Evolutionary conservation across 2,888 invertebrate species (phyloP), one percentile per base, ranked within the genome.

Genomic region (Spodoptera exigua): DNA sequence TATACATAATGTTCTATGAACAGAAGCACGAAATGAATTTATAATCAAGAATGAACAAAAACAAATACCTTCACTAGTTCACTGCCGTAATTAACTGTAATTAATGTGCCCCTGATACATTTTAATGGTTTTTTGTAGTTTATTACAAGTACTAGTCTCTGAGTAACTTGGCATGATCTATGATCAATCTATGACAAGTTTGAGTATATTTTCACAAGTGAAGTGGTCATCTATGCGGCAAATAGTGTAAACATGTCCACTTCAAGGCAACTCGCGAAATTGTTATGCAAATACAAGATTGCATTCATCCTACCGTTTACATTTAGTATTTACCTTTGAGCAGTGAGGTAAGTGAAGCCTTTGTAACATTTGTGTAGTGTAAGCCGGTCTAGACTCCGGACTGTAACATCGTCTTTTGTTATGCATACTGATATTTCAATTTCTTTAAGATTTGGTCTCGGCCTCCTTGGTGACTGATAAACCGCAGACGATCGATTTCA

Each of bases 201-300:
- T 54, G 58, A 72, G 62, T 55, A 63, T 56, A 63, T 71, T 69
- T 56, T 57, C 57, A 47, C 16, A 52, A 44, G 21, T 40, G 39
- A 34, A 69, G 64, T 70, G 65, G 70, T 72, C 74, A 72, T 69
- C 61, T 67, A 65, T 47, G 48, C 52, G 62, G 65, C 68, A 70
- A 76, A 72, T 57, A 67, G 71, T 65, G 74, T 72, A 70, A 77
- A 82, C 70, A 71, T 36, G 65, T 0, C 27, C 27, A 27, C 67
- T 75, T 84, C 87, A 88, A 89, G 89, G 88, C 79, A 64, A 85
- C 74, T 82, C 81, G 87, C 84, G 76, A 88, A 90, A 90, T 88
- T 88, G 82, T 89, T 90, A 89, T 90, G 90, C 86, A 89, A 90
- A 91, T 89, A 83, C 61, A 70, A 55, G 64, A 61, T 77, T 84